Percentiles rank a stretch among this genome's conserved stretches.
Evolutionary conservation across 2,888 invertebrate species (phyloP).

Genomic region (Diaperis boleti): DNA sequence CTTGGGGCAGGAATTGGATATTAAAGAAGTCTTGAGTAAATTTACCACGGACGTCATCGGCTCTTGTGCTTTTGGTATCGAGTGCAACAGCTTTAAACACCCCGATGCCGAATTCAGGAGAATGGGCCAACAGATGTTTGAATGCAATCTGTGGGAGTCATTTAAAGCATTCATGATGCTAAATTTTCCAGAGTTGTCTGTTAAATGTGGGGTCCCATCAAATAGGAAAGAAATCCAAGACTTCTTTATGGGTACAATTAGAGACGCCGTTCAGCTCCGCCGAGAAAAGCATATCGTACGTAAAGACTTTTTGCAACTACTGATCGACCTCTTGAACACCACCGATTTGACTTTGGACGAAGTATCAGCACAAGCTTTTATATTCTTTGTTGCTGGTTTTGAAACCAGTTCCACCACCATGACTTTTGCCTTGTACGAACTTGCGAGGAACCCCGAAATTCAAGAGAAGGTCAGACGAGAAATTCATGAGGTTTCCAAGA

Average conservation of each 20-base stretch:
- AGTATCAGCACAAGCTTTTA: slow-evolving; percentile 23
- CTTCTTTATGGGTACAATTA: slow-evolving; percentile 51
- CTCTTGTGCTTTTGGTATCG: slow-evolving; percentile 71
- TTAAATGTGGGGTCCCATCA: no score
- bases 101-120: slow-evolving; percentile 62
- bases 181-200: not conserved
- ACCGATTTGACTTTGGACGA: slow-evolving; percentile 15
- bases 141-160: slow-evolving; percentile 47
- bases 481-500: not conserved
- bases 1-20: no score
- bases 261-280: slow-evolving; percentile 65
- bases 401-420: slow-evolving; percentile 50
- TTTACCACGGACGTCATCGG: slow-evolving; percentile 73
- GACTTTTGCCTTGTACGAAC: slow-evolving; percentile 44
- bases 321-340: slow-evolving; percentile 64
- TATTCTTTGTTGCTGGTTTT: slow-evolving; percentile 46
- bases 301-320: slow-evolving; percentile 70
- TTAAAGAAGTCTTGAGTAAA: slow-evolving; percentile 68
- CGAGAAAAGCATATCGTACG: slow-evolving; percentile 64
- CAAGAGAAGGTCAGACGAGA: not conserved
- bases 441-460: slow-evolving; percentile 2
- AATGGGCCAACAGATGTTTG: slow-evolving; percentile 51
- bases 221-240: not conserved
- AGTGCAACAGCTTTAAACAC: slow-evolving; percentile 69
- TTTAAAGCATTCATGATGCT: not conserved